phyloP scores from a whole-genome alignment of 2,797 vertebrate species.

The Acanthopagrus latus region DNA sequence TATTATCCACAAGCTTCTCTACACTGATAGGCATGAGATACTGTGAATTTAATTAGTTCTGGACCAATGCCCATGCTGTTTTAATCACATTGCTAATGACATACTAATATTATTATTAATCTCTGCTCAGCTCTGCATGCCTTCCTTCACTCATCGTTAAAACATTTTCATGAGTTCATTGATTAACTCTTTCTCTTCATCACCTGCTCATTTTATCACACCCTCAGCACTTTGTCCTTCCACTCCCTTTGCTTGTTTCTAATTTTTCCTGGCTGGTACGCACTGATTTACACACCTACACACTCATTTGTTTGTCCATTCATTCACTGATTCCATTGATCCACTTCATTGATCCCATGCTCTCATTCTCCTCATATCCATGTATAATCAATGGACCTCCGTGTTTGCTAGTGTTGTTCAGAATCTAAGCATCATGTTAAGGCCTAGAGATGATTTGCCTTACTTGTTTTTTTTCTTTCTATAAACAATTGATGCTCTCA shows the following conservation, averaged over 20 bases:
- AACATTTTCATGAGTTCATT: constrained; percentile 58
- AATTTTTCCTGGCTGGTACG: constrained; percentile 45
- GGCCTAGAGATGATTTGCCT: constrained; percentile 22
- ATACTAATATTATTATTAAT: constrained; percentile 56
- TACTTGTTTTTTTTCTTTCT: constrained; percentile 1
- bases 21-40: constrained; percentile 28
- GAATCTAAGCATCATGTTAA: constrained; percentile 42
- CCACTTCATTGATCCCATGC: constrained; percentile 60
- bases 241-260: constrained; percentile 47
- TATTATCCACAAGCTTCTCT: background rate
- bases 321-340: constrained; percentile 67
- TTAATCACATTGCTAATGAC: constrained; percentile 52
- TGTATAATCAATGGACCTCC: constrained; percentile 58
- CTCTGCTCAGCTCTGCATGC: constrained; percentile 24
- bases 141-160: constrained; percentile 38
- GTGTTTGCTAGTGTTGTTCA: constrained; percentile 46
- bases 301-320: constrained; percentile 75
- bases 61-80: constrained; percentile 13
- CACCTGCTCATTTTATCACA: constrained; percentile 47
- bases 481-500: constrained; percentile 16
- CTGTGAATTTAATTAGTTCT: constrained; percentile 35
- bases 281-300: constrained; percentile 67
- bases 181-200: constrained; percentile 62
- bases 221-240: constrained; percentile 44
- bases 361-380: constrained; percentile 55